phyloP scores from a whole-genome alignment of 2,113 vertebrate species.

The Ramphastos sulfuratus region DNA sequence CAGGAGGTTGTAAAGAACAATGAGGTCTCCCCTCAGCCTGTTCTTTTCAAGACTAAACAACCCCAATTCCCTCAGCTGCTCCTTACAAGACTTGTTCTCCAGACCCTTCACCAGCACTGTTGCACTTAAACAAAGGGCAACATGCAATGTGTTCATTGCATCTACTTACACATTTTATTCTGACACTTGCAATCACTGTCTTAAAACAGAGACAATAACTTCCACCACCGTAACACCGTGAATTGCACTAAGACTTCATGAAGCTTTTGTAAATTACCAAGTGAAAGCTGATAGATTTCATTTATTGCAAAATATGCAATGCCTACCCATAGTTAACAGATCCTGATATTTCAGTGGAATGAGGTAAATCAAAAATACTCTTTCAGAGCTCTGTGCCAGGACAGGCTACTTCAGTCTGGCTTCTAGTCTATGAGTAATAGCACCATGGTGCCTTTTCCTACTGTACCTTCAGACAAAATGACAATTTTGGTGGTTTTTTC shows the following conservation, averaged over 20 bases:
- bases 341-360: neutral
- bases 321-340: neutral
- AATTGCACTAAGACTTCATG: neutral
- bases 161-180: neutral
- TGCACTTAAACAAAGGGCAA: no score
- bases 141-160: neutral
- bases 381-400: neutral
- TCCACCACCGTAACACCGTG: neutral
- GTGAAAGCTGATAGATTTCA: neutral
- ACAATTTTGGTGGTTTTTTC: neutral
- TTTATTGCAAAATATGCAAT: neutral
- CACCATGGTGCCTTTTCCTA: neutral
- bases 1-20: no score
- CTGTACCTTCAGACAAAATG: neutral
- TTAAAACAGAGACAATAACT: neutral
- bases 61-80: no score
- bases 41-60: no score
- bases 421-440: neutral
- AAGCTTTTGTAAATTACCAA: neutral
- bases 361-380: neutral
- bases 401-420: neutral
- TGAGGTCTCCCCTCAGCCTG: no score
- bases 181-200: neutral
- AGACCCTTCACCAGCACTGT: no score
- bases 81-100: no score